Conservation (phyloP, 2,113 vertebrate genomes). For the Paratilapia polleni region DNA sequence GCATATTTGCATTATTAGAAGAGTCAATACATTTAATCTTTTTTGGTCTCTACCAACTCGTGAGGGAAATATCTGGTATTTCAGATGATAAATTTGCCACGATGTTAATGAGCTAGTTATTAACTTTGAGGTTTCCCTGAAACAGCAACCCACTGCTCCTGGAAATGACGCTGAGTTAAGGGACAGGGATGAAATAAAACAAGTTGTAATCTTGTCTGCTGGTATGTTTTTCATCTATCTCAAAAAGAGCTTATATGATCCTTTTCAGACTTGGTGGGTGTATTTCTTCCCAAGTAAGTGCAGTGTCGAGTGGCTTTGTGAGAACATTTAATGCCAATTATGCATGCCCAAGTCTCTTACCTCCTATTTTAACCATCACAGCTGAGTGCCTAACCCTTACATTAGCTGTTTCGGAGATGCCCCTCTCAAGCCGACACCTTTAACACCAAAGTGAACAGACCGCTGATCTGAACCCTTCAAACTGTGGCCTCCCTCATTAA, state of each 20-base stretch:
- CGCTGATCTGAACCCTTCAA: fast-evolving
- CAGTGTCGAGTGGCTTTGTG: background rate
- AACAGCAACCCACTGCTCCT: background rate
- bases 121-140: background rate
- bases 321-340: background rate
- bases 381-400: fast-evolving
- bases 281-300: background rate
- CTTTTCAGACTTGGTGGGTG: background rate
- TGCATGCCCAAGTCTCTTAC: background rate
- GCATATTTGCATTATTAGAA: fast-evolving
- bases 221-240: background rate
- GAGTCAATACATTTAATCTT: background rate
- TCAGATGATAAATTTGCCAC: background rate
- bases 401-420: background rate
- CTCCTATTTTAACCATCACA: too few species aligned
- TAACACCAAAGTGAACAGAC: fast-evolving
- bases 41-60: background rate
- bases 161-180: background rate
- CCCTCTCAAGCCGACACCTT: background rate
- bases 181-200: background rate
- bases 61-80: background rate
- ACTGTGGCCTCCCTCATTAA: background rate
- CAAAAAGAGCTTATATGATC: background rate
- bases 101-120: background rate
- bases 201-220: background rate